Base-by-base conservation (phyloP, 1,140 invertebrate genomes). In the Subanguina moxae region DNA sequence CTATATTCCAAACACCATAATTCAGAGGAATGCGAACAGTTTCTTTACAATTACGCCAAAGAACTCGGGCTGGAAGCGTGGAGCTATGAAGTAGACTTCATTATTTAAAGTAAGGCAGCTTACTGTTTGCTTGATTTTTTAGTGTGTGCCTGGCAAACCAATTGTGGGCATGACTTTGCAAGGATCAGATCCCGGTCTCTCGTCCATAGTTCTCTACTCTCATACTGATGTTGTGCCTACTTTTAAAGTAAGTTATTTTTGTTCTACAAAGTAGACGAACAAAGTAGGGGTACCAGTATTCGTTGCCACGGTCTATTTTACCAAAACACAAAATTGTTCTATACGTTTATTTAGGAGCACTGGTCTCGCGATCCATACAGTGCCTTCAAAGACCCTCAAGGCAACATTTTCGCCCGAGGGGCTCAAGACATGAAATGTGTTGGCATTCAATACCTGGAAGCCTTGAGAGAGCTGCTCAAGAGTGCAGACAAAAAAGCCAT, bases 191-290 rank as follows among this genome's bases (percentile, higher is more conserved):
- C 89, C 90, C 0, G 73, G 83, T 1, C 80, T 91, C 58, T 87
- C 89, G 1, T 86, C 89, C 1, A 85, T 96, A 28, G 77, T 94
- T 27, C 86, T 96, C 0, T 94, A 94, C 82, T 93, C 91, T 15
- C 93, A 95, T 76, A 94, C 91, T 87, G 93, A 95, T 84, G 92
- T 95, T 27, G 93, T 96, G 1, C 92, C 93, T 3, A 91, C 93
- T 0, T 92, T 89, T 83, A 85, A 86, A 72, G 90, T 90, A 85
- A 62, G 8, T 1, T 77, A 27, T 17, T 67, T 1, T 1, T 15
- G 25, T 68, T 28, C 8, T 61, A n/a, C 3, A 61, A 32, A 38
- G 32, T 38, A 11, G 32, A 38, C 11, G 3, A 5, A 5, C 32
- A 38, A 38, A 38, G 32, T 11, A 38, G 3, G 3, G 11, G 3